A percentile compares a stretch with the other conserved stretches of the same genome.
phyloP scores from a whole-genome alignment of 2,797 vertebrate genomes.

The Dicrostonyx torquatus region DNA sequence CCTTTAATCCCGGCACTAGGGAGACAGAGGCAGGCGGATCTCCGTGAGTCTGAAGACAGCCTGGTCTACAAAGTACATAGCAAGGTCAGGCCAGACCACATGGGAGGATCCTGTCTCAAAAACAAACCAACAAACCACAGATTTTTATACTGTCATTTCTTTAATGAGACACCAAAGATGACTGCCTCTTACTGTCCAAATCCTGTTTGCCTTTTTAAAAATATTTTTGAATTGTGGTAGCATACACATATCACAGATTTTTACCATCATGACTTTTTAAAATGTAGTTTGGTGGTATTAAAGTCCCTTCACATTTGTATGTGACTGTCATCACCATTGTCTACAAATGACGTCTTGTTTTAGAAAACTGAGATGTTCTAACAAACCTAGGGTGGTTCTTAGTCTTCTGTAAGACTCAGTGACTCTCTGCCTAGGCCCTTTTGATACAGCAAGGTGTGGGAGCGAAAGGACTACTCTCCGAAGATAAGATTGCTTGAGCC shows the following conservation, averaged over 20 bases:
- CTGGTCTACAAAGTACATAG: neutral
- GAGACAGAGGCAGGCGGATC: neutral
- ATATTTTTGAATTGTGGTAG: neutral
- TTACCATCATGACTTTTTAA: neutral
- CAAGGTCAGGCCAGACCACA: neutral
- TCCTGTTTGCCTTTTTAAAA: neutral
- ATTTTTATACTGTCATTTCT: neutral
- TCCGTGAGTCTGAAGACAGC: neutral
- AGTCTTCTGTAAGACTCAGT: neutral
- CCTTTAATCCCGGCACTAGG: neutral
- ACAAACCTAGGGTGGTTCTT: neutral
- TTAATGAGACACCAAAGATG: neutral
- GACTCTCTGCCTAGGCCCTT: neutral
- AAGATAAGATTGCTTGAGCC: neutral
- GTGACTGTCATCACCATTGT: neutral
- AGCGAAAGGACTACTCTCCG: neutral
- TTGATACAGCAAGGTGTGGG: neutral
- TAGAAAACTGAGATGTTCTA: neutral
- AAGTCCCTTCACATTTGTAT: neutral
- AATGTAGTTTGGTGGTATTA: neutral
- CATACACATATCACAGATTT: neutral
- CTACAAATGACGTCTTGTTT: neutral
- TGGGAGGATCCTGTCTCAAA: neutral
- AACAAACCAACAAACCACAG: neutral
- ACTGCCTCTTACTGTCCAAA: conserved; percentile 10